Percentiles rank a stretch among this genome's conserved stretches.
These are phyloP conservation scores for Mirounga angustirostris DNA, from an alignment of 2,113 vertebrate species.

Conservation along the genomic window DNA sequence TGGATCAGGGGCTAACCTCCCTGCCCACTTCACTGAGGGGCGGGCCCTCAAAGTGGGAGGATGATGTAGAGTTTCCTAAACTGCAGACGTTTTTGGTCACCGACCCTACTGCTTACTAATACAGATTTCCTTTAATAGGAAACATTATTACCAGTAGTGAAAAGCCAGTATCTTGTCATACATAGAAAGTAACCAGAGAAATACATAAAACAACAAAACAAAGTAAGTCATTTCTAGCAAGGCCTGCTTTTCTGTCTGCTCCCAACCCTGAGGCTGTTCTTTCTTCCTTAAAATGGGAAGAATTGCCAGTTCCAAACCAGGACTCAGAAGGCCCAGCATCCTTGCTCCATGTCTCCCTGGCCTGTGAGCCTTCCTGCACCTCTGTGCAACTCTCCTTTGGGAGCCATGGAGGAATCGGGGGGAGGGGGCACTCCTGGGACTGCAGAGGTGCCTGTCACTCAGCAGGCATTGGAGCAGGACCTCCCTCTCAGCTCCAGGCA, in stretches of 20 bases:
- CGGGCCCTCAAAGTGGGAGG: background rate
- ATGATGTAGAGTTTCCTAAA: background rate
- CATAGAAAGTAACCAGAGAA: background rate
- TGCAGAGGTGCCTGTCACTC: no score
- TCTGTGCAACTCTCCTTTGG: background rate
- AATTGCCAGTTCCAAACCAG: background rate
- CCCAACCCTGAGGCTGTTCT: no score
- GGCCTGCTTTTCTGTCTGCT: background rate
- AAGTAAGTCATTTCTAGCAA: no score
- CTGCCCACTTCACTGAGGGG: background rate
- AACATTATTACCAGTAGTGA: background rate
- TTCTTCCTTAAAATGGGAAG: background rate
- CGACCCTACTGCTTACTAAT: background rate
- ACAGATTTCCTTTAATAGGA: background rate
- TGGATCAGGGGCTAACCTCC: background rate
- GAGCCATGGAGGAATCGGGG: no score
- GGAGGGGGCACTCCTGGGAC: background rate
- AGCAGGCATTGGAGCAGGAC: fast-evolving
- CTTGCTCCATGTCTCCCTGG: background rate
- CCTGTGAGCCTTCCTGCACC: background rate
- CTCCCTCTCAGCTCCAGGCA: background rate
- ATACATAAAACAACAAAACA: background rate
- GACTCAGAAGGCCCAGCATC: background rate
- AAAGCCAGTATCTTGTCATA: background rate
- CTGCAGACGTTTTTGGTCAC: background rate